These are phyloP conservation scores for Ctenodactylus gundi DNA, from an alignment of 2,113 vertebrate species.

Conservation along the genomic window DNA sequence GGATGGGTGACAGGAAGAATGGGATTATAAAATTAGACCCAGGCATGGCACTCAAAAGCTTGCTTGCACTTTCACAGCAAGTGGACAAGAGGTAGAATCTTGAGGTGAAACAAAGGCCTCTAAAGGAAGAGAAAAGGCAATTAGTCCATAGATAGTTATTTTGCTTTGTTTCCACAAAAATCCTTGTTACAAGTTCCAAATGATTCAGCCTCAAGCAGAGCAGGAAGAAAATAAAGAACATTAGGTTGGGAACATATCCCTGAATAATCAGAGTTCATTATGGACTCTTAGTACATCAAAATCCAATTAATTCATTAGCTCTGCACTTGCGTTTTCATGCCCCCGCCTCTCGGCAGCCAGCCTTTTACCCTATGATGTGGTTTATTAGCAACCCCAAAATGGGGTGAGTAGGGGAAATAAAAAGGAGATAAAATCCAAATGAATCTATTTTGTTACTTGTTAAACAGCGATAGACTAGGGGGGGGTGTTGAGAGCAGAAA, in stretches of 20 bases:
- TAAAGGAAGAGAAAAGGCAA: background rate
- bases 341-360: background rate
- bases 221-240: conserved; percentile 54
- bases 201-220: conserved; percentile 63
- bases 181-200: conserved; percentile 46
- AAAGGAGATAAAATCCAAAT: conserved; percentile 54
- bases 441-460: conserved; percentile 53
- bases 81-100: background rate
- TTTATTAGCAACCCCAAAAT: conserved; percentile 35
- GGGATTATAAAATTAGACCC: background rate
- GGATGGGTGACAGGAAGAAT: background rate
- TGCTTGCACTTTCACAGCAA: background rate
- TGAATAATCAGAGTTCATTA: conserved; percentile 70
- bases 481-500: background rate
- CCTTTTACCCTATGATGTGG: conserved; percentile 33
- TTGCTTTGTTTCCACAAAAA: conserved; percentile 32
- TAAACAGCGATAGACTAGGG: background rate
- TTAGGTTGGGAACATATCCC: conserved; percentile 39
- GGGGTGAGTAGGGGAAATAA: conserved; percentile 23
- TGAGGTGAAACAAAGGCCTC: conserved; percentile 23
- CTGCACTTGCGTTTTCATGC: background rate
- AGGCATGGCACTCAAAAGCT: background rate
- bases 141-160: conserved; percentile 30
- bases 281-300: conserved; percentile 63
- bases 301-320: conserved; percentile 74